A percentile compares a stretch with the other conserved stretches of the same genome.
phyloP scores from a whole-genome alignment of 2,113 vertebrate genomes.

The Morone saxatilis region DNA sequence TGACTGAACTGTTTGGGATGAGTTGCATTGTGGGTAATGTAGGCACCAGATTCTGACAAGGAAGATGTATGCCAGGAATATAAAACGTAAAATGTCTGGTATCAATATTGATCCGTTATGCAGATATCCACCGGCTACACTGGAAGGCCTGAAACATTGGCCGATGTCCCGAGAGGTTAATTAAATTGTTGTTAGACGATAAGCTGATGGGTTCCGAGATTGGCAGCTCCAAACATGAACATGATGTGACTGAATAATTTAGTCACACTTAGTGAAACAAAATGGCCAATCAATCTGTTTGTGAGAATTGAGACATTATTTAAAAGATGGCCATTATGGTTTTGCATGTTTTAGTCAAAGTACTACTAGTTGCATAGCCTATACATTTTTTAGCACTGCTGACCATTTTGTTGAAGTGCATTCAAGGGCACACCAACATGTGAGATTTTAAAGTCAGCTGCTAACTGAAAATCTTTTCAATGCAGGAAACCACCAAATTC shows the following conservation, averaged over 20 bases:
- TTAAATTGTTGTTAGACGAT: no score
- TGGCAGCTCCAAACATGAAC: not conserved
- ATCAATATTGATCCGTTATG: no score
- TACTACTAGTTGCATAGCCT: no score
- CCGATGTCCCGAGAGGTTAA: no score
- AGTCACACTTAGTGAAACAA: no score
- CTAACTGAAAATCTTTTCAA: slow-evolving; percentile 11
- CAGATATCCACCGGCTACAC: no score
- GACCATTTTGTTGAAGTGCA: not conserved
- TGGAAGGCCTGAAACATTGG: no score
- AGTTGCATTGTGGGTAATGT: not conserved
- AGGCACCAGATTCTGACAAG: not conserved
- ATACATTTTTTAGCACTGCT: not conserved
- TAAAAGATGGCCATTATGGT: not conserved
- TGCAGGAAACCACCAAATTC: slow-evolving; percentile 18
- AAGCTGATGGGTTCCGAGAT: no score
- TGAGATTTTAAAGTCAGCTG: not conserved
- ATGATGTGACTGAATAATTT: not conserved
- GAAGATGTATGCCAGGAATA: no score
- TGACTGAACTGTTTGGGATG: not conserved
- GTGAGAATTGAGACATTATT: not conserved
- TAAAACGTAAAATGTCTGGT: no score
- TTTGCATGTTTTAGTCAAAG: not conserved
- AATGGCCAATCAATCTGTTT: no score
- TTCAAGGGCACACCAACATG: not conserved